These are phyloP conservation scores for Pangasius macronema DNA, from an alignment of 2,797 vertebrate species.

Conservation along the genomic window DNA sequence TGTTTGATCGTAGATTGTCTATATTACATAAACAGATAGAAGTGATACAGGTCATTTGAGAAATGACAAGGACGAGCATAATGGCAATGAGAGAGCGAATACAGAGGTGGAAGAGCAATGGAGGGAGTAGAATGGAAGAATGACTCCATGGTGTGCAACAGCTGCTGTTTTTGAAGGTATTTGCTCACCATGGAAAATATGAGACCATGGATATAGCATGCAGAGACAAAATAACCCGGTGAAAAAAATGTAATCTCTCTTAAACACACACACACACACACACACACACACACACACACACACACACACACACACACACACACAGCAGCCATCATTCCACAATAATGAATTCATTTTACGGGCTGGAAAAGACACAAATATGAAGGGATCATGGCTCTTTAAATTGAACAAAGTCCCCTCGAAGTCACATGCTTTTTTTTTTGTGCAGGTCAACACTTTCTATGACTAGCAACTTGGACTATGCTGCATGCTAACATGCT, in stretches of 20 bases:
- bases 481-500: constrained; percentile 5
- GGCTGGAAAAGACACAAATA: constrained; percentile 52
- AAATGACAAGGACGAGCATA: constrained; percentile 55
- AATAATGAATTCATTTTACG: constrained; percentile 52
- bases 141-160: constrained; percentile 42
- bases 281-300: neutral
- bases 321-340: constrained; percentile 41
- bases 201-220: constrained; percentile 47
- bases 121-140: constrained; percentile 40
- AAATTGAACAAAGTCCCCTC: constrained; percentile 48
- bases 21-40: constrained; percentile 35
- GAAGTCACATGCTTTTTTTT: constrained; percentile 46
- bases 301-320: constrained; percentile 6
- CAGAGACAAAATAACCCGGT: constrained; percentile 50
- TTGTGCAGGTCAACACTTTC: constrained; percentile 40
- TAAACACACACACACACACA: neutral
- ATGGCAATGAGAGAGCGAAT: neutral
- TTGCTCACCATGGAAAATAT: constrained; percentile 56
- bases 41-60: constrained; percentile 54
- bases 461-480: constrained; percentile 20
- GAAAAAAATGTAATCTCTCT: constrained; percentile 35
- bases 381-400: constrained; percentile 48
- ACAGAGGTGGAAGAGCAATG: constrained; percentile 40
- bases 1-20: constrained; percentile 30
- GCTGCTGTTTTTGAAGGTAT: constrained; percentile 47